Conservation (phyloP, 92 coral and sea anemone species). For the Palythoa caribaeorum region DNA sequence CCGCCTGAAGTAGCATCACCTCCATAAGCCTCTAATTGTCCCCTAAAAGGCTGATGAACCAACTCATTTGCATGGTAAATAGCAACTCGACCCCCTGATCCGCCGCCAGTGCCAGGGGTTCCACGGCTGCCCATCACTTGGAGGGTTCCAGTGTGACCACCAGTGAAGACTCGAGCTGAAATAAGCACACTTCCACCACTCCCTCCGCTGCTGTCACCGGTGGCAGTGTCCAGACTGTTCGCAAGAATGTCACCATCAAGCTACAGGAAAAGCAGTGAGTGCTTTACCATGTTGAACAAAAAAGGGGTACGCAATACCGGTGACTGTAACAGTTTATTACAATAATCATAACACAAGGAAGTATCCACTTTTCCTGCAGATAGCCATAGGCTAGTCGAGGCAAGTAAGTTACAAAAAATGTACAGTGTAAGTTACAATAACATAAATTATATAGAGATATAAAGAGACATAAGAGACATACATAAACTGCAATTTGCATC, state of each 20-base stretch:
- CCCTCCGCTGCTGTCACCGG: conserved; percentile 70
- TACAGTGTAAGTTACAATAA: too few relatives aligned
- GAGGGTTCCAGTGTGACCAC: conserved; percentile 78
- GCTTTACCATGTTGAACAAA: neutral
- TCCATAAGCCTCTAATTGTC: conserved; percentile 69
- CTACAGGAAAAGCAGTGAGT: conserved; percentile 15
- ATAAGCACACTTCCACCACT: conserved; percentile 80
- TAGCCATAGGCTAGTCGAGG: too few relatives aligned
- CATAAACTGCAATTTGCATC: too few relatives aligned
- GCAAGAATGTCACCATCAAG: conserved; percentile 71
- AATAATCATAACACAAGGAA: too few relatives aligned
- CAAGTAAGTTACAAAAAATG: too few relatives aligned
- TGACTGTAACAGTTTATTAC: too few relatives aligned
- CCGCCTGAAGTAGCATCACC: conserved; percentile 68
- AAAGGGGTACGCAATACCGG: neutral
- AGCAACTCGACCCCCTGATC: conserved; percentile 81
- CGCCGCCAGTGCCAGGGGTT: conserved; percentile 71
- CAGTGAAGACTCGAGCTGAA: conserved; percentile 65
- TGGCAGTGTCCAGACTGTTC: conserved; percentile 55
- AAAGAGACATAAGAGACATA: too few relatives aligned
- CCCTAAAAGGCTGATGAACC: conserved; percentile 71
- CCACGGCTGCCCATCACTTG: conserved; percentile 73
- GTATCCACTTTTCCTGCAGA: too few relatives aligned
- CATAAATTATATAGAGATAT: too few relatives aligned
- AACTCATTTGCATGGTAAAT: conserved; percentile 61